These are phyloP conservation scores for Lanius collurio DNA, from an alignment of 2,113 vertebrate genomes.

Conservation along the genomic window DNA sequence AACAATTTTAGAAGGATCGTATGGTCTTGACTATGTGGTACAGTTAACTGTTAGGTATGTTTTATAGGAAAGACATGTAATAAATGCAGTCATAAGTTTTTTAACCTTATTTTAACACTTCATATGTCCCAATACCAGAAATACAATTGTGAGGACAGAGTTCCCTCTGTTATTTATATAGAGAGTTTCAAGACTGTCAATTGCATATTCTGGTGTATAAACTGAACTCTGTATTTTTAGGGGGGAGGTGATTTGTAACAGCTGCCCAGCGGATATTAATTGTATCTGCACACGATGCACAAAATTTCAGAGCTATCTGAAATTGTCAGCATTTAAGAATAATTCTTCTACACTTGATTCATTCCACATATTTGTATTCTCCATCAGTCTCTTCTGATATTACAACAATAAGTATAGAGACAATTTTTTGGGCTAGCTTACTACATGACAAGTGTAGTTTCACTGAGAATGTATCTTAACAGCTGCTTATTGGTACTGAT, in stretches of 20 bases:
- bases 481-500: not conserved
- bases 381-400: not conserved
- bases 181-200: accelerated
- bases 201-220: not conserved
- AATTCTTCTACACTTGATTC: not conserved
- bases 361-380: not conserved
- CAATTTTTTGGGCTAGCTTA: not conserved
- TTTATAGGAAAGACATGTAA: not conserved
- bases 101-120: not conserved
- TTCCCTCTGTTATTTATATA: not conserved
- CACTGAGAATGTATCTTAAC: not conserved
- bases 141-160: not conserved
- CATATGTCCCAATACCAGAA: not conserved
- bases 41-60: not conserved
- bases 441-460: not conserved
- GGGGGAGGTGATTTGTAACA: accelerated
- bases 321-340: not conserved
- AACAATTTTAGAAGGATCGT: not conserved
- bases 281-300: not conserved
- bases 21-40: not conserved
- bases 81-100: not conserved
- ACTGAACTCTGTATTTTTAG: not conserved
- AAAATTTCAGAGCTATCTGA: not conserved
- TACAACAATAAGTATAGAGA: not conserved
- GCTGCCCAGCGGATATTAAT: not conserved